Evolutionary conservation across 2,113 vertebrate species (phyloP), one percentile per base, ranked within the genome.

Genomic region (Hypomesus transpacificus): DNA sequence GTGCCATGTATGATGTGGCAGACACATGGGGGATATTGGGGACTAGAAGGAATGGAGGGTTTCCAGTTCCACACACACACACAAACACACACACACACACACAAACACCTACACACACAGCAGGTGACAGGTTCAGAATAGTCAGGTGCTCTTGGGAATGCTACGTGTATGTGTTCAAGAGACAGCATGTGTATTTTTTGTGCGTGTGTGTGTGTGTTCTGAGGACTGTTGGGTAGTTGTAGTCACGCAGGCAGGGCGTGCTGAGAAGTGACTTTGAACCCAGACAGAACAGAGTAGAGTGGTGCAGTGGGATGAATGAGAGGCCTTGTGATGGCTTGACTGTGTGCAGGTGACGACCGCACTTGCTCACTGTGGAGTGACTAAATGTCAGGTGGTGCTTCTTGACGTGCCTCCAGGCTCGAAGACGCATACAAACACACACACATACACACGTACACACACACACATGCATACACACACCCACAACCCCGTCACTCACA

Each of bases 361-460:
- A 1, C 39, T 2, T 46, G 39, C 13, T 46, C 39, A 46, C 39
- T 46, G 39, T 13, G 39, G 39, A 13, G 39, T 46, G 39, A 9
- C 7, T 1, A 9, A 46, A 13, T 46, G 39, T 46, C 39, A 46
- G 39, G 39, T 46, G 39, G 39, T 46, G 39, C 39, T 13, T 46
- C 39, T 11, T 46, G 11, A 13, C 39, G 13, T 46, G 39, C 2
- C 39, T 46, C 39, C 9, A 46, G 39, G 39, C 39, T 46, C 39
- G 1, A 46, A 46, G 39, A 56, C 14, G 53, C 6, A 7, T n/a
- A 22, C 3, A 58, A 3, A 58, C 56, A 58, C 56, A 58, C n/a
- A 58, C 56, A 7, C 68, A 50, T 18, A 66, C 62, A 20, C 64
- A 65, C n/a, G n/a, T n/a, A n/a, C 34, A 50, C 64, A 50, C 64